phyloP scores from a whole-genome alignment of 1,140 invertebrate species.

The Octopus bimaculoides region DNA sequence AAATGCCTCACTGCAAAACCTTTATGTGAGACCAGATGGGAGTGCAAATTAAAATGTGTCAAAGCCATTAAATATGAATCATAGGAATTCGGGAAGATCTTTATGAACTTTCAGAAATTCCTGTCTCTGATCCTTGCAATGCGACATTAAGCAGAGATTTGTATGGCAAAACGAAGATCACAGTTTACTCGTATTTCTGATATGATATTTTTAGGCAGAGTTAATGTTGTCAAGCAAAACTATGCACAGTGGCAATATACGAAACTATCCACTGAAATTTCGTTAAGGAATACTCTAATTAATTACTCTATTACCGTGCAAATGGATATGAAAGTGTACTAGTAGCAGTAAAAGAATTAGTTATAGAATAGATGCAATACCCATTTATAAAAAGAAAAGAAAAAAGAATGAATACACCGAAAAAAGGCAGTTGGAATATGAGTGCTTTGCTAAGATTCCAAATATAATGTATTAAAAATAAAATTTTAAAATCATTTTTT shows the following conservation, averaged over 20 bases:
- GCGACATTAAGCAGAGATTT: background rate
- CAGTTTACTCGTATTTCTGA: background rate
- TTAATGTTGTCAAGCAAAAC: background rate
- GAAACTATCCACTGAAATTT: background rate
- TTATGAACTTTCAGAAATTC: conserved; percentile 5
- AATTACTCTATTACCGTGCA: background rate
- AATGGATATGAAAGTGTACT: conserved; percentile 1
- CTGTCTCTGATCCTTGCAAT: conserved; percentile 6
- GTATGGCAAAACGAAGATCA: background rate
- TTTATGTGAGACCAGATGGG: conserved; percentile 4
- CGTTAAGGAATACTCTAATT: background rate
- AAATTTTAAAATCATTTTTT: background rate
- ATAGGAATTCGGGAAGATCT: conserved; percentile 1
- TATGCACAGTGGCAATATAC: background rate
- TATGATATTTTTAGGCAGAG: background rate
- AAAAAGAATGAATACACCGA: background rate
- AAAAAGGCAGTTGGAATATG: background rate
- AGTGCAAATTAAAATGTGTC: conserved; percentile 7
- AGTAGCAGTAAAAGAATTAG: background rate
- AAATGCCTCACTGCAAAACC: conserved; percentile 7
- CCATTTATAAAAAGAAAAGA: conserved; percentile 2
- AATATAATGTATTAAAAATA: background rate
- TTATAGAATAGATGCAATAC: conserved; percentile 4
- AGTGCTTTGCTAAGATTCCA: background rate
- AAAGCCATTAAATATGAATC: conserved; percentile 7